A percentile compares a stretch with the other conserved stretches of the same genome.
phyloP scores from a whole-genome alignment of 2,113 vertebrate species.

The Hiodon alosoides region DNA sequence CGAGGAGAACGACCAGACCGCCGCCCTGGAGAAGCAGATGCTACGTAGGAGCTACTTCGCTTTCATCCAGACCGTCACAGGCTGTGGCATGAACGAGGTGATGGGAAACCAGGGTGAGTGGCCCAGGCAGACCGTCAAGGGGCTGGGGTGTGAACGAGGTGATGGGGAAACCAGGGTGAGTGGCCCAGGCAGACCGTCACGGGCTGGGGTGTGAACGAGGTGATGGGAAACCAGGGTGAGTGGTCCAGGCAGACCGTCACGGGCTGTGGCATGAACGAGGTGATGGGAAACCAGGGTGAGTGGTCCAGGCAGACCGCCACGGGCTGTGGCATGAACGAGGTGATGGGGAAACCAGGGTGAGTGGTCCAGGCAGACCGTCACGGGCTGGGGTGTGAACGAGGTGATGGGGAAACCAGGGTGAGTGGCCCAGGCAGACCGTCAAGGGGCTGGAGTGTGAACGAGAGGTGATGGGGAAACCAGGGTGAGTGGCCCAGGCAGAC shows the following conservation, averaged over 20 bases:
- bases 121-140: not conserved
- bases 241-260: constrained; percentile 59
- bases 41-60: constrained; percentile 90
- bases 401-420: not conserved
- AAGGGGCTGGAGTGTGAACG: not conserved
- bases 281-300: constrained; percentile 92
- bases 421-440: not conserved
- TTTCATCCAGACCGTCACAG: constrained; percentile 86
- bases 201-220: constrained; percentile 90
- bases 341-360: constrained; percentile 93
- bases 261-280: constrained; percentile 90
- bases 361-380: constrained; percentile 20
- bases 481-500: constrained; percentile 42
- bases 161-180: not conserved
- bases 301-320: constrained; percentile 59
- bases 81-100: constrained; percentile 92
- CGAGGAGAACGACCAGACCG: constrained; percentile 94
- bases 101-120: constrained; percentile 88
- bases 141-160: not conserved
- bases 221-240: constrained; percentile 92
- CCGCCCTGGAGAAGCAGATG: constrained; percentile 95
- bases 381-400: not conserved
- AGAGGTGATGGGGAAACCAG: not conserved
- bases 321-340: constrained; percentile 90
- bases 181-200: constrained; percentile 60